Conservation (phyloP, 1,140 invertebrate species). For the Sinella curviseta region DNA sequence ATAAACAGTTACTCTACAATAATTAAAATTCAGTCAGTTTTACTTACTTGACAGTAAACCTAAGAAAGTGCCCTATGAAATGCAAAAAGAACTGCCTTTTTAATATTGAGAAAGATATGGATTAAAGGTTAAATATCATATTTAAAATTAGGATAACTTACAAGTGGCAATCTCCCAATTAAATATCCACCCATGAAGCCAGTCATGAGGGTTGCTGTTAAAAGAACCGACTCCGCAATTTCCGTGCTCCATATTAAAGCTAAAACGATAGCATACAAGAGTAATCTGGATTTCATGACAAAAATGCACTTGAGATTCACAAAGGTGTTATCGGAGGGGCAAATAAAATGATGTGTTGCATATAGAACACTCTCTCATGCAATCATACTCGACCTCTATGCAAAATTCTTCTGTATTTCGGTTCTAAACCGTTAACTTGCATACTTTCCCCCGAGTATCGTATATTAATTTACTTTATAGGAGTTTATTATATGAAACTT, state of each 20-base stretch:
- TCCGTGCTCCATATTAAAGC: background rate
- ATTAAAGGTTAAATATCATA: background rate
- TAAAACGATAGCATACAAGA: background rate
- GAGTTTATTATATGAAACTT: no score
- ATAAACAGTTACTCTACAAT: background rate
- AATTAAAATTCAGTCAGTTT: background rate
- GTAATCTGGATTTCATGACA: background rate
- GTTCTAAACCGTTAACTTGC: no score
- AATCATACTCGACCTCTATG: no score
- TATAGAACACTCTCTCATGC: no score
- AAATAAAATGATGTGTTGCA: no score
- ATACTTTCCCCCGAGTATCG: no score
- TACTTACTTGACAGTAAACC: background rate
- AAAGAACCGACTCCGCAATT: background rate
- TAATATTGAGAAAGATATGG: background rate
- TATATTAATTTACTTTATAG: no score
- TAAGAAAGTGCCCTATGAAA: background rate
- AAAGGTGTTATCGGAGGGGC: no score
- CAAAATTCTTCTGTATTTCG: no score
- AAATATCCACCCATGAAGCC: constrained; percentile 39
- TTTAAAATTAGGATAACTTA: background rate
- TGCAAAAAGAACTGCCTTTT: background rate
- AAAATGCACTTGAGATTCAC: no score
- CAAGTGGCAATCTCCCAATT: constrained; percentile 31
- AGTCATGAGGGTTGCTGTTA: constrained; percentile 22